Percentiles rank a stretch among this genome's conserved stretches.
These are phyloP conservation scores for Myopa tessellatipennis DNA, from an alignment of 2,888 invertebrate genomes.

Conservation along the genomic window DNA sequence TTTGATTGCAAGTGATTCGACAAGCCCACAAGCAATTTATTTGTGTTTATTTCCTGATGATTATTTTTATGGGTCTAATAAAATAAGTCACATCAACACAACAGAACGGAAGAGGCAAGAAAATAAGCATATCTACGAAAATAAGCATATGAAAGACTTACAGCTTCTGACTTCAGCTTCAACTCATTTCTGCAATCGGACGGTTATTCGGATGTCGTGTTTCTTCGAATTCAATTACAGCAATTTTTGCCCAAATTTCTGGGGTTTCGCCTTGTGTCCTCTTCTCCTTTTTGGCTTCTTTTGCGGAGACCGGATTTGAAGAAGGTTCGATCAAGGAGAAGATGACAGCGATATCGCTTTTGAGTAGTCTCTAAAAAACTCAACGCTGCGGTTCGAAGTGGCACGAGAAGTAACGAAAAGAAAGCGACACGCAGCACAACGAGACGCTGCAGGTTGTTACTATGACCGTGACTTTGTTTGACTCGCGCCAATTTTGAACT, in stretches of 20 bases:
- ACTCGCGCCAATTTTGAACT: background rate
- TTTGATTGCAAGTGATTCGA: background rate
- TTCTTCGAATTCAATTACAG: constrained; percentile 58
- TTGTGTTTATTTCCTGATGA: background rate
- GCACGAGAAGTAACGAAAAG: too few species aligned
- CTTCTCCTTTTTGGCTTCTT: too few species aligned
- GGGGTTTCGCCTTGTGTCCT: constrained; percentile 21
- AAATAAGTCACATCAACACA: too few species aligned
- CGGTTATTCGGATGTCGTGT: constrained; percentile 36
- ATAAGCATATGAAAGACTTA: background rate
- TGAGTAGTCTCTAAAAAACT: background rate
- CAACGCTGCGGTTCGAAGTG: background rate
- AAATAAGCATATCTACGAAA: too few species aligned
- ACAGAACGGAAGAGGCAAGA: too few species aligned
- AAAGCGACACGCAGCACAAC: too few species aligned
- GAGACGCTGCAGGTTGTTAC: too few species aligned
- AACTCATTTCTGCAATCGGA: too few species aligned
- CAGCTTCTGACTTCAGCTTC: background rate
- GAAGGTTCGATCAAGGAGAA: background rate
- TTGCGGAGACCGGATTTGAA: too few species aligned
- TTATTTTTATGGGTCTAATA: too few species aligned
- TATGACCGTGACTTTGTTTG: background rate
- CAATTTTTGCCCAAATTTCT: constrained; percentile 53
- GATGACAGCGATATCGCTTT: background rate
- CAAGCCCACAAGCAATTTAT: too few species aligned